Base-by-base conservation (phyloP, 2,888 invertebrate species). In the Toxonevra muliebris region DNA sequence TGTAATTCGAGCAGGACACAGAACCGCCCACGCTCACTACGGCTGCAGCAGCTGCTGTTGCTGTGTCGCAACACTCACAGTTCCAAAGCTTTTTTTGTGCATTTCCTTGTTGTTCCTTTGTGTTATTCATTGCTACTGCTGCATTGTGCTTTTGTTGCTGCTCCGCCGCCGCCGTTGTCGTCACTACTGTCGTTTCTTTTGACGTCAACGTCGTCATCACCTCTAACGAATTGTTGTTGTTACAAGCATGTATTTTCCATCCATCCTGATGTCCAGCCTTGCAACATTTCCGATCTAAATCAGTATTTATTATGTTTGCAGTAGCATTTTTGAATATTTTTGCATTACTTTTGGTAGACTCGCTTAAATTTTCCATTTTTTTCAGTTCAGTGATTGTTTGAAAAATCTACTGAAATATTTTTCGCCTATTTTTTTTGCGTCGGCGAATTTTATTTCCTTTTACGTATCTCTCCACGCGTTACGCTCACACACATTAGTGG, bases 41-140 rank as follows among this genome's bases (percentile, higher is more conserved):
- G 61, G 78, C 75, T 17, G 75, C 69, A 48, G 73, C 78, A n/a
- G 75, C 74, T 61, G 74, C 77, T 30, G 61, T 45, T 42, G 75
- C 72, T 1, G 71, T 70, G 12, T 69, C 68, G 61, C 68, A 71
- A 59, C 63, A 65, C 41, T 67, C 65, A 54, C 63, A 68, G 41
- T 65, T 50, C 69, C 71, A 69, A 1, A 8, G 13, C n/a, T 48
- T 30, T 30, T 2, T 30, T 30, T 30, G 30, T 30, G 30, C 30
- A 30, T 30, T 30, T 30, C 30, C 30, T 30, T 30, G 30, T 30
- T 48, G 48, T 48, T 13, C 48, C 8, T 41, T 65, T 5, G 54
- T 61, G 12, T 30, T 15, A 43, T 61, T 69, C 20, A 65, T 53
- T 15, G 10, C 59, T 20, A 45, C 65, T 13, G n/a, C 55, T 2